A percentile compares a stretch with the other conserved stretches of the same genome.
Evolutionary conservation across 2,888 invertebrate species (phyloP).

Genomic region (Drosophila siamana): DNA sequence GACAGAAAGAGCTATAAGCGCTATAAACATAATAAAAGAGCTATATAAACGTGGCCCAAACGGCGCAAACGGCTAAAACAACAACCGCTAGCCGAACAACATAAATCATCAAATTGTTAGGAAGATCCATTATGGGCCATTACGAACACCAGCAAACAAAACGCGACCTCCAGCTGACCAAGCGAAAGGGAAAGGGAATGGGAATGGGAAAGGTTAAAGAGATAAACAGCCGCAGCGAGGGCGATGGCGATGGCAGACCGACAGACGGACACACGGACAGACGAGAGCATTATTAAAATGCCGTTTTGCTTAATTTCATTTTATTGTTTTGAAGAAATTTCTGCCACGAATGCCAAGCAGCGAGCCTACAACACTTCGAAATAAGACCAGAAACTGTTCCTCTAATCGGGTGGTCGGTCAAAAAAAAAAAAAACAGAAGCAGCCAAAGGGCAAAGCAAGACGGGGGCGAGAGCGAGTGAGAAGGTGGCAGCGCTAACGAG

Average conservation of each 20-base stretch:
- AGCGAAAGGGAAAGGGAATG: conserved; percentile 4
- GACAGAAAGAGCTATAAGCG: conserved; percentile 64
- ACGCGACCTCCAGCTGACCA: conserved; percentile 49
- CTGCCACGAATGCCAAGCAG: conserved; percentile 71
- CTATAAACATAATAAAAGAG: conserved; percentile 72
- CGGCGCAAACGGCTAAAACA: conserved; percentile 46
- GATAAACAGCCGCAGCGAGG: too few species aligned
- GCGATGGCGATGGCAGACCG: too few species aligned
- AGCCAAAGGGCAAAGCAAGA: conserved; percentile 38
- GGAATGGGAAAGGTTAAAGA: conserved; percentile 16
- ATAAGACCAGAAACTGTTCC: conserved; percentile 52
- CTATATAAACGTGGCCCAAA: conserved; percentile 70
- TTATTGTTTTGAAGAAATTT: conserved; percentile 80
- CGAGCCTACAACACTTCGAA: conserved; percentile 57
- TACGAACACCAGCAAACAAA: conserved; percentile 68
- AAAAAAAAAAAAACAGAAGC: too few species aligned
- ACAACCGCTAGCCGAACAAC: conserved; percentile 80
- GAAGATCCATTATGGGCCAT: conserved; percentile 82
- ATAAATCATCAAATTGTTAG: conserved; percentile 83
- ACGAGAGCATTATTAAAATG: conserved; percentile 75
- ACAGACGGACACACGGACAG: too few species aligned
- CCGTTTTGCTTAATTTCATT: conserved; percentile 83
- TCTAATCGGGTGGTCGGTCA: conserved; percentile 70
- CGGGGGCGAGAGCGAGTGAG: conserved; percentile 4
- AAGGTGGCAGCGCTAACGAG: conserved; percentile 59